Evolutionary conservation across 2,888 invertebrate genomes (phyloP), one percentile per base, ranked within the genome.

Genomic region (Lithophane ornitopus): DNA sequence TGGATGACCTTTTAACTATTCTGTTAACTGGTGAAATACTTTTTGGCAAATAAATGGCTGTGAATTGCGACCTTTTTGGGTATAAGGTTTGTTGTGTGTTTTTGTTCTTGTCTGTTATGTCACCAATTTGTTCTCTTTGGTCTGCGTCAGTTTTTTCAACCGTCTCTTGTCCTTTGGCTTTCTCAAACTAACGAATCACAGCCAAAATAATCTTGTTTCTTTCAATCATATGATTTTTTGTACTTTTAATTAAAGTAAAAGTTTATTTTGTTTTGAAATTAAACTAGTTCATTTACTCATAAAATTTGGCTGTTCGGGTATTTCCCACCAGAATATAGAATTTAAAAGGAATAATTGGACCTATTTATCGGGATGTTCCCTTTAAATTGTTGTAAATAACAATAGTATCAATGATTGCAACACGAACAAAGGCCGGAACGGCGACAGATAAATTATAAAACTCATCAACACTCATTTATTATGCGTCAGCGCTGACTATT

Each of bases 371-470:
- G 54, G 58, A 56, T 16, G 3, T 71, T 77, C 71, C 78, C 65
- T 12, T 39, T 59, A 61, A 56, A 56, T 28, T 19, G 34, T 58
- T 19, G 12, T 56, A 44, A 76, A 81, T 34, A 76, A 69, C 46
- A 61, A 61, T 66, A 34, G 46, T 80, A 52, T 65, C 28, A 68
- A 39, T 82, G 9, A 77, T 82, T 70, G 56, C 63, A 39, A 52
- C 28, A 68, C 19, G n/a, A 73, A 81, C 83, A 83, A 78, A 54
- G 79, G 22, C 63, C 79, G 84, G 67, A 83, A 79, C 58, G 58
- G 70, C 41, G 39, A 19, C 56, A 72, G 83, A 81, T 81, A 81
- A 78, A 52, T 66, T 62, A 66, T 78, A 62, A 70, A 80, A 76
- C 39, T 63, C 70, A 70, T 70, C 66, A 67, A 39, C 14, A 34